These are phyloP conservation scores for Typhlomys cinereus DNA, from an alignment of 2,113 vertebrate species.

Conservation along the genomic window DNA sequence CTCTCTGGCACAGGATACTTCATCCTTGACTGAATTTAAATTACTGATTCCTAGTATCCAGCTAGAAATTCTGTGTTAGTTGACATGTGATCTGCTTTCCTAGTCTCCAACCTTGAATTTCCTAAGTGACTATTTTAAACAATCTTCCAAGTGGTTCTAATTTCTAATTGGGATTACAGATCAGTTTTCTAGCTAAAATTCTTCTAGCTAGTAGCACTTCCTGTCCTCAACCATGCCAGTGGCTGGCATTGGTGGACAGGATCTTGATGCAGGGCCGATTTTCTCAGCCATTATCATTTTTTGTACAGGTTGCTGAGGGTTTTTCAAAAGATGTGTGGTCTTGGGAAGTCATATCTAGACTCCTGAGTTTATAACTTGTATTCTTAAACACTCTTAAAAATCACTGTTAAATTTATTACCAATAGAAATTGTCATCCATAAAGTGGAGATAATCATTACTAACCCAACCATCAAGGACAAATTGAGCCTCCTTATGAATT, in stretches of 20 bases:
- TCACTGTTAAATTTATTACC: not conserved
- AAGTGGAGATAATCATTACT: slow-evolving; percentile 3
- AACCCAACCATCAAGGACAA: not conserved
- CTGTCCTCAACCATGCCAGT: fast-evolving
- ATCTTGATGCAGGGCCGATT: not conserved
- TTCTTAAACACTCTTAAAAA: not conserved
- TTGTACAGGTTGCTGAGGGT: not conserved
- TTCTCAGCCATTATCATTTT: not conserved
- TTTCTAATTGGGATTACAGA: not conserved
- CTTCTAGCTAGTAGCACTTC: not conserved
- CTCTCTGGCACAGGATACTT: not conserved
- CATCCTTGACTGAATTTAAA: not conserved
- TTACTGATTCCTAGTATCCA: not conserved
- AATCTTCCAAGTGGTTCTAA: not conserved
- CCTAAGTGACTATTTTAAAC: not conserved
- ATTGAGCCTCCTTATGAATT: not conserved
- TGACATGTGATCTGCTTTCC: not conserved
- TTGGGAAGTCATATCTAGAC: not conserved
- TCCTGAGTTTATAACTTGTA: not conserved
- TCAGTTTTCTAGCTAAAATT: not conserved
- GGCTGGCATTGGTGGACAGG: not conserved
- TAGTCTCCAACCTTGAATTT: not conserved
- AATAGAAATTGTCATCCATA: not conserved
- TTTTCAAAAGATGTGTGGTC: not conserved
- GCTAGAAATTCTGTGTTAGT: not conserved